A percentile compares a stretch with the other conserved stretches of the same genome.
These are phyloP conservation scores for Actinia equina DNA, from an alignment of 64 coral and sea anemone species.

Conservation along the genomic window DNA sequence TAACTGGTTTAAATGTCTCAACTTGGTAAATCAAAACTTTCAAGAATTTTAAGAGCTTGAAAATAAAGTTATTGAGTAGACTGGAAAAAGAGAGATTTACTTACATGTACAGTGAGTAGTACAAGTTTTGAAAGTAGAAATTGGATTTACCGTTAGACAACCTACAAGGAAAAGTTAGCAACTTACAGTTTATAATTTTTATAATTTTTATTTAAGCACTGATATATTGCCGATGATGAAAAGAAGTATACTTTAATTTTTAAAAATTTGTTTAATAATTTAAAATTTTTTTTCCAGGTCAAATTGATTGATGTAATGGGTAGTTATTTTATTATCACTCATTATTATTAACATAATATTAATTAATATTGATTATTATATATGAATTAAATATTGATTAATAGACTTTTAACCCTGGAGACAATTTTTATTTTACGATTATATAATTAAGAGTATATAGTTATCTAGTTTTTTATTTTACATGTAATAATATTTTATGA, in stretches of 20 bases:
- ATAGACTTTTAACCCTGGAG: too few relatives aligned
- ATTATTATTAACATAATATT: neutral
- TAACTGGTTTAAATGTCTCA: neutral
- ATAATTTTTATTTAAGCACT: neutral
- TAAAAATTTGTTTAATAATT: too few relatives aligned
- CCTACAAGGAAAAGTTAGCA: constrained; percentile 67
- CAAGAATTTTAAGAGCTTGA: neutral
- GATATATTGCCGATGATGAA: neutral
- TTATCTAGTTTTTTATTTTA: too few relatives aligned
- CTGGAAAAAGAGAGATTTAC: neutral
- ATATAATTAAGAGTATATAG: too few relatives aligned
- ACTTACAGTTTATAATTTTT: constrained; percentile 12
- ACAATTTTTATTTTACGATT: too few relatives aligned
- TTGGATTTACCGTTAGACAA: constrained; percentile 67
- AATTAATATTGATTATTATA: too few relatives aligned
- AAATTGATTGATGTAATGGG: neutral
- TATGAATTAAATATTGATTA: too few relatives aligned
- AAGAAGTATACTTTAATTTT: too few relatives aligned
- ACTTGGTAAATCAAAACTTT: neutral
- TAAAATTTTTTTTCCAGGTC: neutral
- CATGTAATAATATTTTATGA: too few relatives aligned
- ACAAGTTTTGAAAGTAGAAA: constrained; percentile 81
- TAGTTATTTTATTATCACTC: neutral
- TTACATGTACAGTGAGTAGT: constrained; percentile 58
- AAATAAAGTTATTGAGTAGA: neutral